phyloP scores from a whole-genome alignment of 35 echinoderm and acorn worm species.

The Amphiura filiformis region DNA sequence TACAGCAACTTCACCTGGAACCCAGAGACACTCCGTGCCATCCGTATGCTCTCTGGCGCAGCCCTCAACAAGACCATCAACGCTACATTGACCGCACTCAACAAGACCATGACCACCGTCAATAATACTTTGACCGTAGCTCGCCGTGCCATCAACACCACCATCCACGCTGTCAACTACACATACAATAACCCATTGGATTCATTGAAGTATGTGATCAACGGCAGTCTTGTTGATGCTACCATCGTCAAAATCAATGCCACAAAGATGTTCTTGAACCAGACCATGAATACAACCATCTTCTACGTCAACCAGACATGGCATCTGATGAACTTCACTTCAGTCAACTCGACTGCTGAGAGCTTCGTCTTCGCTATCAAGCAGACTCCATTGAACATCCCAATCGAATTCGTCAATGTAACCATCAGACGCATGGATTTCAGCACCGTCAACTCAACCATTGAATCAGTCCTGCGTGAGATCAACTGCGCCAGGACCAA shows the following conservation, averaged over 20 bases:
- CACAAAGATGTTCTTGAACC: constrained; percentile 25
- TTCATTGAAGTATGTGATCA: constrained; percentile 30
- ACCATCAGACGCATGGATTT: neutral
- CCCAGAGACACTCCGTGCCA: constrained; percentile 70
- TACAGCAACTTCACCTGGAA: constrained; percentile 99
- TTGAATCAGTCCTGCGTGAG: neutral
- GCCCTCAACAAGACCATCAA: constrained; percentile 54
- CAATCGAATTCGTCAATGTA: neutral
- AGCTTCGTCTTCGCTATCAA: constrained; percentile 1
- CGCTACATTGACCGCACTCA: constrained; percentile 41
- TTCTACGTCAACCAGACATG: constrained; percentile 5
- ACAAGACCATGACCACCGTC: constrained; percentile 35
- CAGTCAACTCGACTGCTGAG: neutral
- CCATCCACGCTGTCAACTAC: constrained; percentile 40
- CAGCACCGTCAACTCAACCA: neutral
- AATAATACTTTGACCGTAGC: neutral
- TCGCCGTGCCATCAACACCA: constrained; percentile 26
- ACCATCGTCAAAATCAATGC: constrained; percentile 36
- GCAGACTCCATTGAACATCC: neutral
- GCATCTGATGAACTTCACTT: constrained; percentile 36
- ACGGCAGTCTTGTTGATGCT: constrained; percentile 38
- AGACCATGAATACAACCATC: constrained; percentile 42
- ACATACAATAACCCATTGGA: constrained; percentile 57
- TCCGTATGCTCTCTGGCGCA: constrained; percentile 6
- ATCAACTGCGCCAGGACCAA: neutral